These are phyloP conservation scores for Drosophila subquinaria DNA, from an alignment of 2,888 invertebrate species.

Conservation along the genomic window DNA sequence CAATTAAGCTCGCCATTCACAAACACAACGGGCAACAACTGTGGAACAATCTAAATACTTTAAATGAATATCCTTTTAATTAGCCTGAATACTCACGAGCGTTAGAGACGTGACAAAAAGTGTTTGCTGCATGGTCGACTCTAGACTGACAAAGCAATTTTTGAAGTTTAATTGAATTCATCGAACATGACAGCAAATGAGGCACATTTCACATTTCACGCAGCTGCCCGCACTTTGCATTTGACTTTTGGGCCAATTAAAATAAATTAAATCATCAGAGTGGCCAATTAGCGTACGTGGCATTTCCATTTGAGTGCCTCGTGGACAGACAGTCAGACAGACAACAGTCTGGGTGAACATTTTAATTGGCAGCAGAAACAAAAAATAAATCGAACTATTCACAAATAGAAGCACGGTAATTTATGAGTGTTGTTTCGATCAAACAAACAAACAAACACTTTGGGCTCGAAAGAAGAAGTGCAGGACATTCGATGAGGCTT, in stretches of 20 bases:
- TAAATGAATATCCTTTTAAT: conserved; percentile 7
- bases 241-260: conserved; percentile 58
- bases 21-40: conserved; percentile 27
- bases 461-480: conserved; percentile 29
- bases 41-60: background rate
- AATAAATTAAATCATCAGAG: conserved; percentile 59
- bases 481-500: conserved; percentile 45
- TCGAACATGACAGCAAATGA: conserved; percentile 34
- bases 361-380: conserved; percentile 46
- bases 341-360: conserved; percentile 29
- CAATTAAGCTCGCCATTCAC: conserved; percentile 36
- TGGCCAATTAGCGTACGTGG: conserved; percentile 49
- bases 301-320: conserved; percentile 28
- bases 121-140: conserved; percentile 26
- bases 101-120: background rate
- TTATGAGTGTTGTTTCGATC: conserved; percentile 44
- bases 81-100: conserved; percentile 35
- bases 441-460: conserved; percentile 30
- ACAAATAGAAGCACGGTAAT: conserved; percentile 27
- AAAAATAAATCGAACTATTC: conserved; percentile 33
- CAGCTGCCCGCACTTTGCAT: conserved; percentile 33
- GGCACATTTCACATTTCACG: conserved; percentile 44
- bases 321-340: conserved; percentile 12
- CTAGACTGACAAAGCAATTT: conserved; percentile 20
- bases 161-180: conserved; percentile 43